Conservation (phyloP, 2,113 vertebrate species). For the Camelus dromedarius region DNA sequence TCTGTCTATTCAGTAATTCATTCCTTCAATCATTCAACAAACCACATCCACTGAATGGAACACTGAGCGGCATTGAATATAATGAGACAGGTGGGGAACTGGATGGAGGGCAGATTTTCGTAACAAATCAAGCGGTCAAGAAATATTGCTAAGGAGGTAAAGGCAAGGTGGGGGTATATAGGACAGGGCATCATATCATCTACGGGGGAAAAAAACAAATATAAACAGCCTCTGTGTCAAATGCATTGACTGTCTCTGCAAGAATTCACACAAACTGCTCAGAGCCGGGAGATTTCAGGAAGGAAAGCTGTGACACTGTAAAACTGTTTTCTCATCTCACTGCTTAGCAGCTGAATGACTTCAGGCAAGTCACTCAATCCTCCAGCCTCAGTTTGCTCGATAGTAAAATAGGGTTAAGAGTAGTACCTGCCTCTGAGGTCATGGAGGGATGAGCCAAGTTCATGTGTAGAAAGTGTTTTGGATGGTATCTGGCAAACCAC, state of each 20-base stretch:
- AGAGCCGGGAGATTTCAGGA: neutral
- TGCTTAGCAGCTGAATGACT: neutral
- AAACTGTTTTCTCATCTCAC: neutral
- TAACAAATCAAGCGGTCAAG: neutral
- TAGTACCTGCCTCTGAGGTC: neutral
- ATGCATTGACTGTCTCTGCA: neutral
- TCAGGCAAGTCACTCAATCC: too few relatives aligned
- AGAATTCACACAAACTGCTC: neutral
- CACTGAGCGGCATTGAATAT: neutral
- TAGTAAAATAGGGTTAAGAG: neutral
- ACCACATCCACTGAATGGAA: neutral
- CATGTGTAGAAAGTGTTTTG: rapidly evolving
- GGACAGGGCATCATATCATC: neutral
- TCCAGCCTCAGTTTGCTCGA: neutral
- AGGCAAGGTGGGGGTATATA: neutral
- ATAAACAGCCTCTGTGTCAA: neutral
- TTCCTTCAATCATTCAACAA: slow-evolving; percentile 3
- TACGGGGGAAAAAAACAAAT: neutral
- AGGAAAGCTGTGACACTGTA: rapidly evolving
- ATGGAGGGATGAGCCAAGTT: neutral
- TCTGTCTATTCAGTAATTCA: neutral
- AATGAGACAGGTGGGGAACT: neutral
- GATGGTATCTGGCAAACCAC: neutral
- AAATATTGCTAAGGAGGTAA: neutral
- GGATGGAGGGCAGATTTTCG: neutral